Base-by-base conservation (phyloP, 2,113 vertebrate genomes). In the Coptodon rendalli region DNA sequence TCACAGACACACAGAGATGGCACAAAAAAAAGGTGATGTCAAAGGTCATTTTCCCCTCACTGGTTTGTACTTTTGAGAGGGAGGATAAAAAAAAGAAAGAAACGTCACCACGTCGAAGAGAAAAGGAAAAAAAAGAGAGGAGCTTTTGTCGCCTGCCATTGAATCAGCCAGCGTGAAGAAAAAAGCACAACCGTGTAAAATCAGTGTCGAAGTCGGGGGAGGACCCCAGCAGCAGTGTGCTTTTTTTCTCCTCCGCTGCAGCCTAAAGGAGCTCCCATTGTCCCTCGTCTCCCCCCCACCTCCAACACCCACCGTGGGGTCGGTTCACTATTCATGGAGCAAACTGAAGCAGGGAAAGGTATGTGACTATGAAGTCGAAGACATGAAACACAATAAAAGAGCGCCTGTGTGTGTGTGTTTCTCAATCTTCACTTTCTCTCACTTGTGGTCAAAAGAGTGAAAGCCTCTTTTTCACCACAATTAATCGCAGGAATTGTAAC, bases 181-280 rank as follows among this genome's bases (percentile, higher is more conserved):
- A 68, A 96, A 95, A 95, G 96, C 95, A 92, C 92, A 95, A 95
- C 95, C 95, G 95, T 97, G 96, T 97, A 95, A 97, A 97, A 97
- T 96, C 93, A 94, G 94, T 83, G 91, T 89, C 87, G 94, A 94
- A 96, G 94, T 94, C 90, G 94, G 94, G 95, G 95, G 95, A 94
- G 95, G 95, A 95, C 86, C 95, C 91, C 90, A 68, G 89, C 83
- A 79, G 90, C 92, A 83, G 89, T 48, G 88, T 86, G 93, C 79
- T 93, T 95, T 96, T 95, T 80, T 68, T 53, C 91, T 91, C 84
- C 90, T 91, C 84, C 57, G 34, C 86, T 8, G 9, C 86, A 88
- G 92, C 91, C 92, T 93, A 89, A 96, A 96, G 94, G 91, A 94
- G 86, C 89, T 52, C 90, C 91, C n/a, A 94, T 97, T 97, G 96